A percentile compares a stretch with the other conserved stretches of the same genome.
Evolutionary conservation across 2,888 invertebrate genomes (phyloP).

Genomic region (Protonemura montana): DNA sequence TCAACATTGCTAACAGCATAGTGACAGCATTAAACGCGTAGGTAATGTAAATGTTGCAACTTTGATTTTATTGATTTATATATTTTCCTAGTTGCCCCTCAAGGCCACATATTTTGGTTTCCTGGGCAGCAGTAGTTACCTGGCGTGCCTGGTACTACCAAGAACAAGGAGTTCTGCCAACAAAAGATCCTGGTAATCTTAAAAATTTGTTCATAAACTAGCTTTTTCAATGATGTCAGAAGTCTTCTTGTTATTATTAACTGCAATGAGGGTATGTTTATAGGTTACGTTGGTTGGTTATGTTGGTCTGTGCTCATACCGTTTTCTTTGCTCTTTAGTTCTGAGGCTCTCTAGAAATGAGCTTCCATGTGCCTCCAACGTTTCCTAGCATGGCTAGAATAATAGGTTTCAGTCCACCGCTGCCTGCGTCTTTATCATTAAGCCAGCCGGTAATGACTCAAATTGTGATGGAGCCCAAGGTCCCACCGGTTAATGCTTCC

Average conservation of each 20-base stretch:
- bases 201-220: neutral
- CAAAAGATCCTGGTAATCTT: neutral
- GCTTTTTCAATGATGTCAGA: neutral
- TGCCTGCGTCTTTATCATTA: constrained; percentile 9
- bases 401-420: constrained; percentile 37
- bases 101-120: constrained; percentile 2
- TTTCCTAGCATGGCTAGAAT: constrained; percentile 45
- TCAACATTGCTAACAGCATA: no score
- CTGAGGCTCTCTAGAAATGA: constrained; percentile 33
- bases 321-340: neutral
- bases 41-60: neutral
- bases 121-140: neutral
- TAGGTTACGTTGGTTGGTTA: neutral
- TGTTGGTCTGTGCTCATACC: neutral
- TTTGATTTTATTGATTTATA: neutral
- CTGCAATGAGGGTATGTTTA: neutral
- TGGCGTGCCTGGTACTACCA: neutral
- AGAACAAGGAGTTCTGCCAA: neutral
- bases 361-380: constrained; percentile 44
- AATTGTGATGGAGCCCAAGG: constrained; percentile 9
- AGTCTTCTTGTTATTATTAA: neutral
- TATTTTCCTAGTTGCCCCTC: neutral
- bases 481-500: neutral
- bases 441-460: constrained; percentile 27
- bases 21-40: no score